Evolutionary conservation across 2,797 vertebrate species (phyloP).

Genomic region (Enteromius paludinosus): DNA sequence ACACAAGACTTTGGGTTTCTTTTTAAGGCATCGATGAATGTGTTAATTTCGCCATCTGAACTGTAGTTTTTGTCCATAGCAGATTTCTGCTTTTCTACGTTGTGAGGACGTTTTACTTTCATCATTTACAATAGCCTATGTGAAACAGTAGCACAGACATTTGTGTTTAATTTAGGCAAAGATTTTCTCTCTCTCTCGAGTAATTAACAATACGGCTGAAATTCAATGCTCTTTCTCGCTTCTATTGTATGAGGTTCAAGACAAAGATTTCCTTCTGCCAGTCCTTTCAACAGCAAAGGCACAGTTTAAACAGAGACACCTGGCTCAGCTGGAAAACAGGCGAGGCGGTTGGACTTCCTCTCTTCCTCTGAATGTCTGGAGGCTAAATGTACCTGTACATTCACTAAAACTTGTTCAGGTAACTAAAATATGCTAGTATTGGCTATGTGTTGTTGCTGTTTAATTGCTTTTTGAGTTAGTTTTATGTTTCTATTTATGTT

Average conservation of each 20-base stretch:
- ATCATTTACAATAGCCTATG: neutral
- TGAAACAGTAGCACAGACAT: neutral
- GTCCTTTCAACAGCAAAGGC: neutral
- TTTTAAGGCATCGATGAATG: neutral
- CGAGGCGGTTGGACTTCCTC: neutral
- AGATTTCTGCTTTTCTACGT: neutral
- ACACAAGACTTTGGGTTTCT: neutral
- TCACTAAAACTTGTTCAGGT: neutral
- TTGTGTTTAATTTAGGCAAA: neutral
- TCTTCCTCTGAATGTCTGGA: neutral
- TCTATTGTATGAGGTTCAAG: neutral
- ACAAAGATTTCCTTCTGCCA: neutral
- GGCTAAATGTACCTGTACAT: neutral
- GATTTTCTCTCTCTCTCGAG: neutral
- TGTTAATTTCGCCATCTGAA: neutral
- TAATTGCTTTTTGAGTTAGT: neutral
- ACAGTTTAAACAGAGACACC: conserved; percentile 1
- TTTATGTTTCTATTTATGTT: too few relatives aligned
- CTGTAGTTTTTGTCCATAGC: neutral
- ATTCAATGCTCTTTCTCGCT: neutral
- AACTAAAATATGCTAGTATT: neutral
- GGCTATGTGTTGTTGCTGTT: neutral
- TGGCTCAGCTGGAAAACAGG: conserved; percentile 1
- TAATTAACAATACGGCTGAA: neutral
- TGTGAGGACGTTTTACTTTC: neutral